These are phyloP conservation scores for Fistularia commersonii DNA, from an alignment of 2,797 vertebrate genomes.

Conservation along the genomic window DNA sequence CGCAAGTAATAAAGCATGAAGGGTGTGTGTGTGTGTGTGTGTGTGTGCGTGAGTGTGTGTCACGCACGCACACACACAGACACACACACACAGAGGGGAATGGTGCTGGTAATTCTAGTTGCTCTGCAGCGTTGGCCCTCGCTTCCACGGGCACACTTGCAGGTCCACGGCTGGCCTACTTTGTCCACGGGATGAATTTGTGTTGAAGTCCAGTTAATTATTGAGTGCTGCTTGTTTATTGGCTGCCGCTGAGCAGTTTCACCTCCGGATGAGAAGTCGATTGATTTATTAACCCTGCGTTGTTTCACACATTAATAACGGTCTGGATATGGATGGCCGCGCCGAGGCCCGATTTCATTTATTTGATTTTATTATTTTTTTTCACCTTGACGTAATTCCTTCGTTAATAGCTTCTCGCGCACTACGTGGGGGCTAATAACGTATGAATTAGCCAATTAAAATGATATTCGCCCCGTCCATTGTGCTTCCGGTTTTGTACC, in stretches of 20 bases:
- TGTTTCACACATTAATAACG: constrained; percentile 33
- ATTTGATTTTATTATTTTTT: constrained; percentile 37
- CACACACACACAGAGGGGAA: constrained; percentile 6
- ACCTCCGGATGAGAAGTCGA: constrained; percentile 68
- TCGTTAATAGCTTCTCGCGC: constrained; percentile 42
- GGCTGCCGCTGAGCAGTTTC: constrained; percentile 61
- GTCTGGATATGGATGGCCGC: background rate
- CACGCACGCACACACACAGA: constrained; percentile 7
- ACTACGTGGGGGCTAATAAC: constrained; percentile 58
- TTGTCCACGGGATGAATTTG: constrained; percentile 65
- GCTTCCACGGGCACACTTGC: constrained; percentile 55
- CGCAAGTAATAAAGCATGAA: constrained; percentile 78
- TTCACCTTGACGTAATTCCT: too few species aligned
- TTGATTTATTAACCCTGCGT: constrained; percentile 68
- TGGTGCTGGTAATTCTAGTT: constrained; percentile 57
- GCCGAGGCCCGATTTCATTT: background rate
- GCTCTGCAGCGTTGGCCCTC: constrained; percentile 57
- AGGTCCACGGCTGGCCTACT: constrained; percentile 69
- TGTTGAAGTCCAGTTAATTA: constrained; percentile 73
- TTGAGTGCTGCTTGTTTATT: constrained; percentile 71
- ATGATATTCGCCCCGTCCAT: constrained; percentile 67
- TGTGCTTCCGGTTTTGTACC: constrained; percentile 70
- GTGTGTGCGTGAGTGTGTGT: constrained; percentile 18
- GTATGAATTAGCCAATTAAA: constrained; percentile 74
- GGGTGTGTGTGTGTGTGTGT: constrained; percentile 57